phyloP scores from a whole-genome alignment of 2,113 vertebrate species.

The Perognathus longimembris region DNA sequence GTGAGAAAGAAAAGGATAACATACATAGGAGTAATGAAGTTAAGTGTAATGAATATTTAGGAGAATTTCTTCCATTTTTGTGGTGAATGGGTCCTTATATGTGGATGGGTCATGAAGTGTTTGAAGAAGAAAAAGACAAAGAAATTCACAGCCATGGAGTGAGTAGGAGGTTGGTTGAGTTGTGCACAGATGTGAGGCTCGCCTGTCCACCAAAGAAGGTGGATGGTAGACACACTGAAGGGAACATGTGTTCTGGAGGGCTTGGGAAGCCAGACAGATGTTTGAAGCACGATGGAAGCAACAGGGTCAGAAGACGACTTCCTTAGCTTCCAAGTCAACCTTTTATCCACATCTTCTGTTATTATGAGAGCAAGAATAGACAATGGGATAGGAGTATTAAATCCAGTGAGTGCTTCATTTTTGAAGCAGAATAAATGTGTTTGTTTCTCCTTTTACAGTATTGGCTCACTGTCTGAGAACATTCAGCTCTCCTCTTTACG shows the following conservation, averaged over 20 bases:
- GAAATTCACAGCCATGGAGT: neutral
- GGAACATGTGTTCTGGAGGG: neutral
- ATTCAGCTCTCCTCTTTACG: neutral
- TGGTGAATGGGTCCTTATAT: neutral
- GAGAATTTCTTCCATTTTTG: neutral
- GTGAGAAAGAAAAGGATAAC: neutral
- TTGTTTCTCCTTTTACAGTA: conserved; percentile 27
- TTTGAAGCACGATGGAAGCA: neutral
- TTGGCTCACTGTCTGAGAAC: neutral
- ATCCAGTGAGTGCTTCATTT: neutral
- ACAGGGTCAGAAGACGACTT: neutral
- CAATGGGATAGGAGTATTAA: neutral
- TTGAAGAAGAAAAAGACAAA: neutral
- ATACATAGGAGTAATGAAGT: neutral
- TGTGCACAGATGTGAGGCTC: neutral
- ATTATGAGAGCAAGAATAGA: neutral
- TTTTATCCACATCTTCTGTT: neutral
- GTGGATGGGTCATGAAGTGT: neutral
- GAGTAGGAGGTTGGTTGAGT: too few species aligned
- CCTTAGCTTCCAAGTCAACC: neutral
- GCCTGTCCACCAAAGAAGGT: neutral
- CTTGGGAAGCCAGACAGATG: neutral
- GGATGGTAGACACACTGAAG: too few species aligned
- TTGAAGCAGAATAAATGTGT: neutral
- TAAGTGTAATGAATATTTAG: neutral